A percentile compares a stretch with the other conserved stretches of the same genome.
phyloP scores from a whole-genome alignment of 2,888 invertebrate species.

The Noctua janthe region DNA sequence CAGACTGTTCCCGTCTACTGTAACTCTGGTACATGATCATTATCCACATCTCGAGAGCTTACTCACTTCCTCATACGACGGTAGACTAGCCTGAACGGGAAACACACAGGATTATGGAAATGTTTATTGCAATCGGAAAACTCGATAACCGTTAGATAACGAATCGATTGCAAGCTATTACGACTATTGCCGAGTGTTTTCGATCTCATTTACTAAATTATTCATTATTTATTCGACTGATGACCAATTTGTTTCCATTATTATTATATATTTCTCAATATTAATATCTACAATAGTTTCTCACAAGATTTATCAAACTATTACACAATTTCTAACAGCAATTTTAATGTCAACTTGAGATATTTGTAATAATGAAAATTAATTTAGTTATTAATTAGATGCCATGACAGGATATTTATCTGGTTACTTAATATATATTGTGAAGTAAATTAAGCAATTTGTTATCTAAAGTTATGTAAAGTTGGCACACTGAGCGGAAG shows the following conservation, averaged over 20 bases:
- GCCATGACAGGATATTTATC: conserved; percentile 15
- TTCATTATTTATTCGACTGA: conserved; percentile 18
- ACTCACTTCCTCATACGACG: conserved; percentile 35
- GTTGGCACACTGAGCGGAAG: conserved; percentile 7
- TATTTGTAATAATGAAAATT: neutral
- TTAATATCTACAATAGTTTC: neutral
- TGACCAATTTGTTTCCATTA: conserved; percentile 14
- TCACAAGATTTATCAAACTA: conserved; percentile 1
- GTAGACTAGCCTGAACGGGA: conserved; percentile 36
- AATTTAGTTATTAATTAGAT: conserved; percentile 7
- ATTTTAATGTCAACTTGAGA: neutral
- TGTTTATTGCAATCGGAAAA: conserved; percentile 57
- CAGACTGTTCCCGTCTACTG: conserved; percentile 14
- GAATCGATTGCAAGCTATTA: conserved; percentile 1
- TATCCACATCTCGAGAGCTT: neutral
- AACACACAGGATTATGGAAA: conserved; percentile 46
- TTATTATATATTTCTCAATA: neutral
- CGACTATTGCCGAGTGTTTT: conserved; percentile 13
- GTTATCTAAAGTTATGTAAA: conserved; percentile 15
- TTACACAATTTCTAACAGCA: conserved; percentile 20
- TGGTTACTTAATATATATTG: conserved; percentile 12
- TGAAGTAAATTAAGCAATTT: conserved; percentile 7
- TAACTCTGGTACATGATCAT: conserved; percentile 26
- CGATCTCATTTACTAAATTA: conserved; percentile 26
- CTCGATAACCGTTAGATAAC: conserved; percentile 48